These are phyloP conservation scores for Drosophila siamana DNA, from an alignment of 2,888 invertebrate species.

Conservation along the genomic window DNA sequence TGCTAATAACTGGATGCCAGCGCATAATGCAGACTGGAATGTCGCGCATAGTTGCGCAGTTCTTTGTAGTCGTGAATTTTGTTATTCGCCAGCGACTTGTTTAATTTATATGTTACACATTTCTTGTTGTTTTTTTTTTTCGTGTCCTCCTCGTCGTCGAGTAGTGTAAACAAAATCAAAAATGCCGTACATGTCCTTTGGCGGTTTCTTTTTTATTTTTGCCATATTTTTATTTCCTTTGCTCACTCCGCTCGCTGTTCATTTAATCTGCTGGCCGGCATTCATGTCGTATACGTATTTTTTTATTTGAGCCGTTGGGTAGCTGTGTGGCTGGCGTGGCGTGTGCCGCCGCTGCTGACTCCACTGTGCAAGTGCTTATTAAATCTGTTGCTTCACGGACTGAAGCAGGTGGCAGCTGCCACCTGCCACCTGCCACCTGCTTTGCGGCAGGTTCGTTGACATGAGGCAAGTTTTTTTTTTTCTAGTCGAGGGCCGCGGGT, in stretches of 20 bases:
- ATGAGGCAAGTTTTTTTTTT: not conserved
- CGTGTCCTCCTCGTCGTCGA: no score
- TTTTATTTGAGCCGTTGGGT: not conserved
- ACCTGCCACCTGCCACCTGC: not conserved
- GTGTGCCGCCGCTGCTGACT: not conserved
- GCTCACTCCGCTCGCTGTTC: no score
- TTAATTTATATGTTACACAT: conserved; percentile 26
- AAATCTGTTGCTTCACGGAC: not conserved
- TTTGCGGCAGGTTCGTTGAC: not conserved
- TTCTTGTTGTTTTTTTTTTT: not conserved
- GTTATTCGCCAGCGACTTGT: not conserved
- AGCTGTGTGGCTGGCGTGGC: no score
- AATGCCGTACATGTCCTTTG: conserved; percentile 49
- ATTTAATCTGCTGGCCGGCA: conserved; percentile 31
- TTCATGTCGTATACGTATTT: not conserved
- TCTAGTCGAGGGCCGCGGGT: no score
- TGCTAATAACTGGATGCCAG: no score
- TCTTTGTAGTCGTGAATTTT: not conserved
- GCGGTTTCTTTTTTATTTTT: conserved; percentile 12
- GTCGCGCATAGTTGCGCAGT: no score
- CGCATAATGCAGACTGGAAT: no score
- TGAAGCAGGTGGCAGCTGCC: not conserved
- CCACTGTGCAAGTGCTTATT: conserved; percentile 1
- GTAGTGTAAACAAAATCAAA: conserved; percentile 60
- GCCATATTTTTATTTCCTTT: conserved; percentile 27